phyloP scores from a whole-genome alignment of 2,888 invertebrate genomes.

The Keiferia lycopersicella region DNA sequence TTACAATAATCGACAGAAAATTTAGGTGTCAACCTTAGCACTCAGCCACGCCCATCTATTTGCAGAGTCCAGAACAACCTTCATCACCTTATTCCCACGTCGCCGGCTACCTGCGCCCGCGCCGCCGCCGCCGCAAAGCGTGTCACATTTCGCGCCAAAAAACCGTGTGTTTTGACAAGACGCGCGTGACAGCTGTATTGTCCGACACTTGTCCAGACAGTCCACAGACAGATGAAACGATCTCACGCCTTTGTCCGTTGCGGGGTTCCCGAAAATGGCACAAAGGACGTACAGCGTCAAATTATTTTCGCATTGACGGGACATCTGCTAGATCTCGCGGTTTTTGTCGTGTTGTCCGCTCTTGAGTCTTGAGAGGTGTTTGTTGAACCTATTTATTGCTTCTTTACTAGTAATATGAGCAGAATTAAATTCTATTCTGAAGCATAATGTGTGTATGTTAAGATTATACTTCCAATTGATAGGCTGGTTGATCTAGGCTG shows the following conservation, averaged over 20 bases:
- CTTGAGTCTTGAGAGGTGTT: neutral
- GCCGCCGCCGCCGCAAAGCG: slow-evolving; percentile 3
- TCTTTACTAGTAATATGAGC: slow-evolving; percentile 9
- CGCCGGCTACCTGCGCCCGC: slow-evolving; percentile 7
- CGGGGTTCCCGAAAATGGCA: slow-evolving; percentile 8
- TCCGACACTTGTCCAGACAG: neutral
- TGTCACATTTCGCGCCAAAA: slow-evolving; percentile 11
- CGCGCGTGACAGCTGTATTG: slow-evolving; percentile 14
- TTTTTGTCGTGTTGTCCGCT: slow-evolving; percentile 1
- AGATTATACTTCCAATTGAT: neutral
- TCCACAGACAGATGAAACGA: neutral
- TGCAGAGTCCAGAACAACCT: neutral
- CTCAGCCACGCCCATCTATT: slow-evolving; percentile 9
- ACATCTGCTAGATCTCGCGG: slow-evolving; percentile 11
- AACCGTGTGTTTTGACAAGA: neutral
- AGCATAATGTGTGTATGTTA: neutral
- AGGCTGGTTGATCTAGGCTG: too few species aligned
- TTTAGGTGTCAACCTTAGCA: slow-evolving; percentile 6
- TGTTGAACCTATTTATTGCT: neutral
- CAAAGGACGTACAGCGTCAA: slow-evolving; percentile 3
- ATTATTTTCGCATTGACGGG: slow-evolving; percentile 7
- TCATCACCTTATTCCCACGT: slow-evolving; percentile 1
- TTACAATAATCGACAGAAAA: neutral
- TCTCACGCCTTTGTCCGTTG: slow-evolving; percentile 8
- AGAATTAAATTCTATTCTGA: neutral